Conservation (phyloP, 2,113 vertebrate genomes). For the Phrynosoma platyrhinos region DNA sequence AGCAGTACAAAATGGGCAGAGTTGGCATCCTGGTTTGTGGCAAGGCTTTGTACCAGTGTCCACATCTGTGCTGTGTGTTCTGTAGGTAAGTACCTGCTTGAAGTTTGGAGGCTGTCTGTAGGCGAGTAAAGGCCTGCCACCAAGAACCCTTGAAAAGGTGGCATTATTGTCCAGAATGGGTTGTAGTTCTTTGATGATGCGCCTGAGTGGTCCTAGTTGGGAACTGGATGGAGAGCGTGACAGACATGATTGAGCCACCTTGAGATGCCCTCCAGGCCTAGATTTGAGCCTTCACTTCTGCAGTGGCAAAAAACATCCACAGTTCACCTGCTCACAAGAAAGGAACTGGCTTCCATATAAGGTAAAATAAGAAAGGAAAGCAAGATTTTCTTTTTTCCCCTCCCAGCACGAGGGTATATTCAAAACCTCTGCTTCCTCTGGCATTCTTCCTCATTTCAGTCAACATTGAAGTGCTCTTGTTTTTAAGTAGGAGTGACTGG, state of each 20-base stretch:
- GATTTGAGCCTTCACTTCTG: not conserved
- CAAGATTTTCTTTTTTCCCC: not conserved
- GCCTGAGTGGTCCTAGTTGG: too few relatives aligned
- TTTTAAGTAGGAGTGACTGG: not conserved
- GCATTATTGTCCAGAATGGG: too few relatives aligned
- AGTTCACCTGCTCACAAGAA: conserved; percentile 16
- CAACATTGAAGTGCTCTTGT: not conserved
- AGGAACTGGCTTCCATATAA: conserved; percentile 14
- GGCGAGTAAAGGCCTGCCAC: too few relatives aligned
- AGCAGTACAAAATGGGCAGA: too few relatives aligned
- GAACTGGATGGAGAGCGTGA: too few relatives aligned
- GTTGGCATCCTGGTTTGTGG: too few relatives aligned
- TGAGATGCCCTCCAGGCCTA: not conserved
- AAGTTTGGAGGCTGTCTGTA: too few relatives aligned
- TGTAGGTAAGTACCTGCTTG: too few relatives aligned
- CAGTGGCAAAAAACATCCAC: not conserved
- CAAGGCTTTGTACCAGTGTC: too few relatives aligned
- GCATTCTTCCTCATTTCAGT: conserved; percentile 31
- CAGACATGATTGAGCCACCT: not conserved
- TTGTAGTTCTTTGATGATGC: too few relatives aligned
- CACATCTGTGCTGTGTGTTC: too few relatives aligned
- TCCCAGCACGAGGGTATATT: not conserved
- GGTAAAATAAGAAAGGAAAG: conserved; percentile 19
- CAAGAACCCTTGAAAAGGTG: too few relatives aligned
- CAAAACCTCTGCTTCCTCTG: conserved; percentile 34